Conservation (phyloP, 2,888 invertebrate genomes). For the Amiota mariae region DNA sequence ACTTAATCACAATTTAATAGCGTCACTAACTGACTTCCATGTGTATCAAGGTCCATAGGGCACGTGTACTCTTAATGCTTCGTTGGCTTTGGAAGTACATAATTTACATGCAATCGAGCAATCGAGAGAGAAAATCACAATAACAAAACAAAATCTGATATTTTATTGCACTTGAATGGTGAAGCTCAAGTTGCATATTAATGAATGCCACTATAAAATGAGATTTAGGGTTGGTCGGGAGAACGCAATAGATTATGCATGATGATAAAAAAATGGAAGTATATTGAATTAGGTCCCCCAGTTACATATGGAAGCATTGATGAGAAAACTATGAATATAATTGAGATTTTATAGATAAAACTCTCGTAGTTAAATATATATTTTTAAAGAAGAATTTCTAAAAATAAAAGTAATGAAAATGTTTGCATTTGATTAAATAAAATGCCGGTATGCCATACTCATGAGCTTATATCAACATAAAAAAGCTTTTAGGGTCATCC, state of each 20-base stretch:
- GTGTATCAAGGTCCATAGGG: background rate
- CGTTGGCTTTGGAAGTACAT: background rate
- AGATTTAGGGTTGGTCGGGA: too few relatives aligned
- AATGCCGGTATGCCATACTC: conserved; percentile 1
- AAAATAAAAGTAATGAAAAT: too few relatives aligned
- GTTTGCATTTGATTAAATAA: background rate
- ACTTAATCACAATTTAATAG: conserved; percentile 2
- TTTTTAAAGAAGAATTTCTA: too few relatives aligned
- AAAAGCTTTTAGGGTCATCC: background rate
- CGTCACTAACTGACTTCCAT: background rate
- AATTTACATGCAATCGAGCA: conserved; percentile 1
- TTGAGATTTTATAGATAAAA: background rate
- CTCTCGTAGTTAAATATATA: too few relatives aligned
- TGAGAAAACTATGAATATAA: too few relatives aligned
- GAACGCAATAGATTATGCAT: too few relatives aligned
- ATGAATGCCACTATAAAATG: background rate
- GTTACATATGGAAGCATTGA: too few relatives aligned
- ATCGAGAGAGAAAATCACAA: background rate
- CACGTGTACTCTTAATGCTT: conserved; percentile 10
- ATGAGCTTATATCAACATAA: too few relatives aligned
- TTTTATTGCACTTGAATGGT: conserved; percentile 1
- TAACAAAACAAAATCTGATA: conserved; percentile 1
- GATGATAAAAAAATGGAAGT: too few relatives aligned
- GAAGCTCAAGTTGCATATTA: conserved; percentile 8
- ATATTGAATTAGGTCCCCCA: too few relatives aligned